These are phyloP conservation scores for Syngnathus floridae DNA, from an alignment of 2,113 vertebrate species.

Conservation along the genomic window DNA sequence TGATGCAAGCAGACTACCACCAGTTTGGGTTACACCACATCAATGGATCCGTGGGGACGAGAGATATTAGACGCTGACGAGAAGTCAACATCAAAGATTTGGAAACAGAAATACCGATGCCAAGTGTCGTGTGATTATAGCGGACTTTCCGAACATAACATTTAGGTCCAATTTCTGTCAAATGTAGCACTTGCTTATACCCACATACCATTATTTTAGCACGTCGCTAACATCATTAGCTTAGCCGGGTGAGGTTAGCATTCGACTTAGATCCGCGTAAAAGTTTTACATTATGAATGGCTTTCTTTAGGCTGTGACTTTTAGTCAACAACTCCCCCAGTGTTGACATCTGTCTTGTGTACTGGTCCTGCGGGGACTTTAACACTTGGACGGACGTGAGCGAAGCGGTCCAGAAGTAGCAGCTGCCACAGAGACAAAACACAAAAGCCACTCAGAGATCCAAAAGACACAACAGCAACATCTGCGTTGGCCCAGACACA, in stretches of 20 bases:
- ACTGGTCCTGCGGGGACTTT: neutral
- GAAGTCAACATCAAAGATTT: constrained; percentile 13
- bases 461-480: constrained; percentile 52
- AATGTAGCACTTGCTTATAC: neutral
- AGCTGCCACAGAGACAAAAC: constrained; percentile 52
- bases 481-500: constrained; percentile 48
- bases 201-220: too few species aligned
- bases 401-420: constrained; percentile 19
- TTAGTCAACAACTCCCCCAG: neutral
- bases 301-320: neutral
- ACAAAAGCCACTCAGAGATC: constrained; percentile 52
- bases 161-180: neutral
- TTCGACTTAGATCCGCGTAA: neutral
- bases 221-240: too few species aligned
- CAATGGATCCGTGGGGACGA: constrained; percentile 13
- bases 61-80: constrained; percentile 9
- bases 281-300: neutral
- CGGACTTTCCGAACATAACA: neutral
- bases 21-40: constrained; percentile 40
- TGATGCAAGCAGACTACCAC: constrained; percentile 19
- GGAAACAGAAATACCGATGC: constrained; percentile 1
- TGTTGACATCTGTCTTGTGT: neutral
- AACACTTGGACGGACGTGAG: neutral
- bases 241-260: neutral
- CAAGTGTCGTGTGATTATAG: neutral